Evolutionary conservation across 2,113 vertebrate genomes (phyloP).

Genomic region (Bostrychus sinensis): DNA sequence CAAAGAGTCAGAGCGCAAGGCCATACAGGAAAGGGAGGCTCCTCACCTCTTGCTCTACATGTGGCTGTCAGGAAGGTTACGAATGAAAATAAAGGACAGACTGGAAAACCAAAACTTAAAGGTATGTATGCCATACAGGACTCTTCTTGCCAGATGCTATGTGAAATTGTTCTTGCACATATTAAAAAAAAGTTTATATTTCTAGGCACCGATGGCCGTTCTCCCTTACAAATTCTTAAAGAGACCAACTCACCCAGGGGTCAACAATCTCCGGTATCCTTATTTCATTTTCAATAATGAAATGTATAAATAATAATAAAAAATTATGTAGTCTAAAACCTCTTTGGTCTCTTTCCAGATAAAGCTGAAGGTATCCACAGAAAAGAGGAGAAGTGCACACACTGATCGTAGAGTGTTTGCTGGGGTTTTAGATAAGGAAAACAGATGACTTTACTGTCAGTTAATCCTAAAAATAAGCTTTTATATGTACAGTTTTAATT

Average conservation of each 20-base stretch:
- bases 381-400: constrained; percentile 67
- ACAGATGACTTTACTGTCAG: constrained; percentile 55
- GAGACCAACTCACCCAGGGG: constrained; percentile 87
- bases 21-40: constrained; percentile 49
- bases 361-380: constrained; percentile 76
- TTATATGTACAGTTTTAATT: constrained; percentile 17
- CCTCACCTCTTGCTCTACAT: constrained; percentile 68
- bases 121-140: constrained; percentile 58
- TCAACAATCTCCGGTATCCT: constrained; percentile 67
- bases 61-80: constrained; percentile 53
- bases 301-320: not conserved
- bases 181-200: not conserved
- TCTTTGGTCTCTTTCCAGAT: constrained; percentile 50
- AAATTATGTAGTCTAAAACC: not conserved
- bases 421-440: constrained; percentile 77
- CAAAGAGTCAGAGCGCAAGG: constrained; percentile 66
- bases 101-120: constrained; percentile 73
- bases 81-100: constrained; percentile 72
- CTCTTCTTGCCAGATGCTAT: not conserved
- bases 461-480: constrained; percentile 1
- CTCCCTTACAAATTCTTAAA: constrained; percentile 87
- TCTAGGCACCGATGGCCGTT: constrained; percentile 78
- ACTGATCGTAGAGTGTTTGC: constrained; percentile 66
- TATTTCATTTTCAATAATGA: not conserved
- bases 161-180: not conserved